A percentile compares a stretch with the other conserved stretches of the same genome.
Evolutionary conservation across 2,113 vertebrate genomes (phyloP).

Genomic region (Mus pahari): DNA sequence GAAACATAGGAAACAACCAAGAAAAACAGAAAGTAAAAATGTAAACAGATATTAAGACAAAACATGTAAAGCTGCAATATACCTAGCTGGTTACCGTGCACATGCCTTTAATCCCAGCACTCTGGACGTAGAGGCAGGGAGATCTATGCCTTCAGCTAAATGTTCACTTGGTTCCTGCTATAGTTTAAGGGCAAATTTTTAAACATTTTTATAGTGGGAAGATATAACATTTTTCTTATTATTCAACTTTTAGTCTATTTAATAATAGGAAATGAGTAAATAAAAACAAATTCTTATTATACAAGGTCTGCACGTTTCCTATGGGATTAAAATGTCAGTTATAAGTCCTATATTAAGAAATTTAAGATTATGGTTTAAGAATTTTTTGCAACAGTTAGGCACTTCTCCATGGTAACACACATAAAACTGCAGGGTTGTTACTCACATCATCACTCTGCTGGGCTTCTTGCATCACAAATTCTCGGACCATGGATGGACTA

Average conservation of each 20-base stretch:
- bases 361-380: neutral
- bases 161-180: neutral
- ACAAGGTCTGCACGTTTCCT: neutral
- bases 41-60: neutral
- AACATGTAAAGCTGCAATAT: neutral
- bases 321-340: neutral
- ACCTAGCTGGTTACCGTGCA: neutral
- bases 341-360: neutral
- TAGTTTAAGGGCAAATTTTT: neutral
- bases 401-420: neutral
- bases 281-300: conserved; percentile 47
- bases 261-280: conserved; percentile 36
- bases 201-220: neutral
- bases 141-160: neutral
- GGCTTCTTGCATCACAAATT: conserved; percentile 99
- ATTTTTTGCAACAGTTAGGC: neutral
- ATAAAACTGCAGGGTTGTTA: conserved; percentile 15
- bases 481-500: conserved; percentile 99
- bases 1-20: neutral
- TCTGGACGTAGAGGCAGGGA: neutral
- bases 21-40: neutral
- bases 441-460: conserved; percentile 99
- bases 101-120: conserved; percentile 20
- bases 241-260: conserved; percentile 37
- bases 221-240: neutral